Base-by-base conservation (phyloP, 2,113 vertebrate species). In the Leucopternis melanops region DNA sequence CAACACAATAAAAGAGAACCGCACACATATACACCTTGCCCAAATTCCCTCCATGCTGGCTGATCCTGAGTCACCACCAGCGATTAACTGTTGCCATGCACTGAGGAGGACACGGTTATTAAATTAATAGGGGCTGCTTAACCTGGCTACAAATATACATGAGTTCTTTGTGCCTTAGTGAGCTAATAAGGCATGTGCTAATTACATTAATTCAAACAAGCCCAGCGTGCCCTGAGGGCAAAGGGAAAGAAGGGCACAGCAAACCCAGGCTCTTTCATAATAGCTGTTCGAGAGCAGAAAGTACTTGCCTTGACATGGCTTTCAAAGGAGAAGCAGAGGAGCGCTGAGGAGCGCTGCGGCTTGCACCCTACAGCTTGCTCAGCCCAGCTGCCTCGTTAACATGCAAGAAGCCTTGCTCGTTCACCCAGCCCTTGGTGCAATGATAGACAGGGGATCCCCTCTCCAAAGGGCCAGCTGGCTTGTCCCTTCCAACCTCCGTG, bases 191-290 rank as follows among this genome's bases (percentile, higher is more conserved):
- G 86, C 96, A 92, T 95, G 95, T 92, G 88, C 93, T 95, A 97
- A 96, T 97, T 97, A 90, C 86, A 96, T 96, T 95, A 97, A 97
- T 97, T 97, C 94, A 94, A 88, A 97, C 94, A 91, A 95, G 94
- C 75, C 72, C 85, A 67, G 92, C 17, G 11, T 61, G 86, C 92
- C 94, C 92, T 19, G 59, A 88, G 96, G 96, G 88, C 93, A 96
- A 90, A 88, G 71, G 45, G 73, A 95, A 72, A 90, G 81, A 81
- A 63, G 83, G 58, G 71, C 9, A 44, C 42, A 81, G 69, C 77
- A 90, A 80, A 91, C 55, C 11, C 79, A 65, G 61, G 36, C 88
- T 84, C 49, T 69, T 86, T 74, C 73, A 26, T 49, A 94, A 88
- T 4, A 92, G 81, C 77, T 58, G 88, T 9, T 17, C 1, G 4